phyloP scores from a whole-genome alignment of 37 sponge, comb jelly and placozoan species.

The Crambe crambe region DNA sequence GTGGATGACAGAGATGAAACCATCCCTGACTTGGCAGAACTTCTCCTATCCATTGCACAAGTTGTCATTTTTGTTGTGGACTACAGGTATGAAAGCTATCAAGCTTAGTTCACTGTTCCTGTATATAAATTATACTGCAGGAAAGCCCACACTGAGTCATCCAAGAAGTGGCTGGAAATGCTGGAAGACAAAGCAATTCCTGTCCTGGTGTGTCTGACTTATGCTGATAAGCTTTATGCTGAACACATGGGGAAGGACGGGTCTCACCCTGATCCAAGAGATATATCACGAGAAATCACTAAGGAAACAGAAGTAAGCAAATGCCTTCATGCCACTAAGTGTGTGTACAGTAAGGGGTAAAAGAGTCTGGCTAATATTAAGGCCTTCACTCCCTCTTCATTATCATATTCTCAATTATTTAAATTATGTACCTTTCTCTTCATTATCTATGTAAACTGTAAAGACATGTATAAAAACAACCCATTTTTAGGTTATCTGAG shows the following conservation, averaged over 20 bases:
- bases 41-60: slow-evolving; percentile 56
- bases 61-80: slow-evolving; percentile 69
- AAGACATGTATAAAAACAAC: no score
- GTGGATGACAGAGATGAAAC: slow-evolving; percentile 65
- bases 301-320: not conserved
- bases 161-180: slow-evolving; percentile 56
- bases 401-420: no score
- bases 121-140: no score
- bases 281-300: not conserved
- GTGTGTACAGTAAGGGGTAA: no score
- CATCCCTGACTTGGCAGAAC: slow-evolving; percentile 43
- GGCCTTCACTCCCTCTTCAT: no score
- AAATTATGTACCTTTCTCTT: no score
- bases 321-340: no score
- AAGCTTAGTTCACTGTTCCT: not conserved
- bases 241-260: slow-evolving; percentile 44
- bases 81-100: slow-evolving; percentile 43
- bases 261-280: not conserved
- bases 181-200: slow-evolving; percentile 31
- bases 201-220: slow-evolving; percentile 61
- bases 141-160: slow-evolving; percentile 46
- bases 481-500: no score
- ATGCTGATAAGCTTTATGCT: slow-evolving; percentile 69
- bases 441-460: no score
- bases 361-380: no score